Evolutionary conservation across 2,113 vertebrate genomes (phyloP).

Genomic region (Bambusicola thoracicus): DNA sequence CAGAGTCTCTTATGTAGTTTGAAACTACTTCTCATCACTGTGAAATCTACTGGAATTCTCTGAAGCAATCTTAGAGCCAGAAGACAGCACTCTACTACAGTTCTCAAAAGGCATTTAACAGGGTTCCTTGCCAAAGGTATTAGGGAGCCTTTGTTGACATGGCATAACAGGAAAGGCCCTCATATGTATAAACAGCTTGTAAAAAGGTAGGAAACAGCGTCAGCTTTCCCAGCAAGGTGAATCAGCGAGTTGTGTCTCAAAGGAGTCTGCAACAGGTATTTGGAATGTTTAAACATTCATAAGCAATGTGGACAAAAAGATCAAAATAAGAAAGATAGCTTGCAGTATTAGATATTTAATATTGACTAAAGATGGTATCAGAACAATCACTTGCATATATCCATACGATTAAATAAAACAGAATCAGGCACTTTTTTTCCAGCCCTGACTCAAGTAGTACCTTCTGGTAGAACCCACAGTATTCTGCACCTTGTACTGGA

Average conservation of each 20-base stretch:
- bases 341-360: neutral
- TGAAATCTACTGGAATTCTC: neutral
- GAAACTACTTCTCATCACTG: neutral
- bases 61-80: neutral
- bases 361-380: neutral
- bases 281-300: neutral
- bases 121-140: neutral
- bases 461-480: neutral
- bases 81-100: neutral
- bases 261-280: neutral
- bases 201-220: neutral
- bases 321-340: neutral
- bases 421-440: neutral
- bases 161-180: neutral
- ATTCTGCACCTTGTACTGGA: neutral
- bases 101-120: neutral
- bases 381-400: neutral
- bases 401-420: neutral
- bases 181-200: neutral
- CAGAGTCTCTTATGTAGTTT: neutral
- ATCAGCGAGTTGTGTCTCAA: neutral
- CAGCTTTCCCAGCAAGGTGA: neutral
- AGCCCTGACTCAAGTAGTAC: neutral
- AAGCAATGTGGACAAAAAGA: neutral
- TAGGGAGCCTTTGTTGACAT: neutral